These are phyloP conservation scores for Drosophila pallidifrons DNA, from an alignment of 1,140 invertebrate species.

Conservation along the genomic window DNA sequence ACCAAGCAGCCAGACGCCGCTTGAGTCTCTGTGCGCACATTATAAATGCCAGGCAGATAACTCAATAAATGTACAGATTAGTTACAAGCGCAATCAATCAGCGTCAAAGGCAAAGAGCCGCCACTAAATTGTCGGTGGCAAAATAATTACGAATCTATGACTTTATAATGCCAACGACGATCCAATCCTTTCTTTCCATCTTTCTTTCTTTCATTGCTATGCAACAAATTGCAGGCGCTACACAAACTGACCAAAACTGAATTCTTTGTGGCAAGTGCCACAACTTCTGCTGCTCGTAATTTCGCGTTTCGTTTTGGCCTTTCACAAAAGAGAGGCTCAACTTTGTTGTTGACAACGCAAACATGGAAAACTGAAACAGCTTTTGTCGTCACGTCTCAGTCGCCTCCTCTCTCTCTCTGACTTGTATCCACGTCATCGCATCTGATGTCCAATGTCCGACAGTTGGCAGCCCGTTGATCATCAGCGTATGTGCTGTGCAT, in stretches of 20 bases:
- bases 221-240: slow-evolving; percentile 22
- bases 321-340: slow-evolving; percentile 71
- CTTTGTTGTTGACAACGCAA: slow-evolving; percentile 62
- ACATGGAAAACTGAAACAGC: slow-evolving; percentile 67
- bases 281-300: slow-evolving; percentile 61
- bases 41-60: slow-evolving; percentile 81
- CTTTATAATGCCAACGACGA: slow-evolving; percentile 35
- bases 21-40: slow-evolving; percentile 33
- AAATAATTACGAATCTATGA: slow-evolving; percentile 41
- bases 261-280: background rate
- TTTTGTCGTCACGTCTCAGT: slow-evolving; percentile 9
- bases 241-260: background rate
- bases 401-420: background rate
- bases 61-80: slow-evolving; percentile 84
- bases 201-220: slow-evolving; percentile 19
- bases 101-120: slow-evolving; percentile 69
- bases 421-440: slow-evolving; percentile 7
- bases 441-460: slow-evolving; percentile 28
- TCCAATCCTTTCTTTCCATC: slow-evolving; percentile 14
- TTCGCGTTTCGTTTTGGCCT: slow-evolving; percentile 62
- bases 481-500: slow-evolving; percentile 76
- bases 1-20: too few relatives aligned
- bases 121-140: slow-evolving; percentile 52
- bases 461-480: slow-evolving; percentile 72
- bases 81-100: slow-evolving; percentile 80